Percentiles rank a stretch among this genome's conserved stretches.
Evolutionary conservation across 2,113 vertebrate genomes (phyloP).

Genomic region (Colinus virginianus): DNA sequence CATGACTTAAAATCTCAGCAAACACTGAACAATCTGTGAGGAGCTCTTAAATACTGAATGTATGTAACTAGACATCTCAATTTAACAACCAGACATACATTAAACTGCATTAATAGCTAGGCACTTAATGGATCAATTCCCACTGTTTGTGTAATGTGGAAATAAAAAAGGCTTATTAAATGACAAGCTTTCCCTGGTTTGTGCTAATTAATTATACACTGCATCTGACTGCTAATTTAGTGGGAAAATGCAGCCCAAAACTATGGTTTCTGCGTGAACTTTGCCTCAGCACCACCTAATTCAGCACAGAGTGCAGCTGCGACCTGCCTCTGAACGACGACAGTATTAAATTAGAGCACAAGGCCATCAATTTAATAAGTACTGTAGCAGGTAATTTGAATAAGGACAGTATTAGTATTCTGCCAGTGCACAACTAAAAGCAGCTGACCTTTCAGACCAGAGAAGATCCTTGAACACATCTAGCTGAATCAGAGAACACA

Average conservation of each 20-base stretch:
- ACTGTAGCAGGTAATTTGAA: conserved; percentile 97
- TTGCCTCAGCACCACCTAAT: conserved; percentile 89
- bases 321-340: conserved; percentile 85
- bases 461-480: conserved; percentile 98
- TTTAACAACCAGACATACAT: conserved; percentile 91
- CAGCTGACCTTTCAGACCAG: conserved; percentile 98
- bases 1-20: conserved; percentile 79
- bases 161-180: conserved; percentile 93
- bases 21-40: conserved; percentile 77
- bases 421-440: conserved; percentile 94
- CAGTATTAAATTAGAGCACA: conserved; percentile 97
- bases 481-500: conserved; percentile 89
- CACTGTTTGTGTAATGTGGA: conserved; percentile 91
- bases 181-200: conserved; percentile 95
- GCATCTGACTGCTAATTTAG: conserved; percentile 92
- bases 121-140: conserved; percentile 94
- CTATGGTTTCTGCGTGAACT: conserved; percentile 90
- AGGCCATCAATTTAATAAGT: conserved; percentile 99
- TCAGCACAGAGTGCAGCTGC: conserved; percentile 87
- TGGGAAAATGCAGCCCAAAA: conserved; percentile 90
- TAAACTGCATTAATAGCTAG: conserved; percentile 91
- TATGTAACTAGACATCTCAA: conserved; percentile 86
- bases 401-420: conserved; percentile 99
- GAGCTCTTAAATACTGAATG: conserved; percentile 78
- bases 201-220: conserved; percentile 93